A percentile compares a stretch with the other conserved stretches of the same genome.
These are phyloP conservation scores for Drosophila lacicola DNA, from an alignment of 2,888 invertebrate genomes.

Conservation along the genomic window DNA sequence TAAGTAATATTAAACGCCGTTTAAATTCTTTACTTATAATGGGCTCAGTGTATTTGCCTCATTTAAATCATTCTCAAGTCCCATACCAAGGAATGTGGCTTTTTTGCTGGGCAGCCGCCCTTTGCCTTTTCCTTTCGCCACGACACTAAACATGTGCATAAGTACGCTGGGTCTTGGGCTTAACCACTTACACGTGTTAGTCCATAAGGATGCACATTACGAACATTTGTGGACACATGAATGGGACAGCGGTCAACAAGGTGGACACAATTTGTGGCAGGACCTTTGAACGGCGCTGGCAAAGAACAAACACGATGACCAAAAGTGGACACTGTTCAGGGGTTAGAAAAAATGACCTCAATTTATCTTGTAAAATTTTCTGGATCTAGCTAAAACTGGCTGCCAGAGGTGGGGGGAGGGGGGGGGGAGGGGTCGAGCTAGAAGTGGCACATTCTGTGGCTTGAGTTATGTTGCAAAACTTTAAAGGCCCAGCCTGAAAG, in stretches of 20 bases:
- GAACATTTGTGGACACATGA: constrained; percentile 80
- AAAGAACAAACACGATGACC: constrained; percentile 56
- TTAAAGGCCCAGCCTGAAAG: constrained; percentile 45
- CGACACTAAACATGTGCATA: constrained; percentile 2
- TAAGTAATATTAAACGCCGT: background rate
- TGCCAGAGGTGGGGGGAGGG: background rate
- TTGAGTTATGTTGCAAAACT: constrained; percentile 64
- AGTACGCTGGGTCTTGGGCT: constrained; percentile 38
- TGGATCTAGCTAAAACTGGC: constrained; percentile 15
- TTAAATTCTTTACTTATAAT: background rate
- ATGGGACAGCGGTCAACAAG: constrained; percentile 74
- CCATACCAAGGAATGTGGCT: constrained; percentile 9
- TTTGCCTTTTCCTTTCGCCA: background rate
- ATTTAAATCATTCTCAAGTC: constrained; percentile 47
- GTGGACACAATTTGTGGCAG: constrained; percentile 74
- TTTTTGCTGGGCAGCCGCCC: constrained; percentile 22
- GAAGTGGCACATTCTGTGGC: constrained; percentile 27
- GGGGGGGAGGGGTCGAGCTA: background rate
- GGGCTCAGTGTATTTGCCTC: constrained; percentile 29
- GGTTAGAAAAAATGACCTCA: constrained; percentile 83
- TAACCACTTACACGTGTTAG: constrained; percentile 73
- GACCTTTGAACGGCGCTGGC: constrained; percentile 51
- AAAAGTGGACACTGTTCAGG: constrained; percentile 52
- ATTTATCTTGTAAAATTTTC: constrained; percentile 83
- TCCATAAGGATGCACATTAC: constrained; percentile 82